Evolutionary conservation across 92 coral and sea anemone species (phyloP).

Genomic region (Bergia sp.): DNA sequence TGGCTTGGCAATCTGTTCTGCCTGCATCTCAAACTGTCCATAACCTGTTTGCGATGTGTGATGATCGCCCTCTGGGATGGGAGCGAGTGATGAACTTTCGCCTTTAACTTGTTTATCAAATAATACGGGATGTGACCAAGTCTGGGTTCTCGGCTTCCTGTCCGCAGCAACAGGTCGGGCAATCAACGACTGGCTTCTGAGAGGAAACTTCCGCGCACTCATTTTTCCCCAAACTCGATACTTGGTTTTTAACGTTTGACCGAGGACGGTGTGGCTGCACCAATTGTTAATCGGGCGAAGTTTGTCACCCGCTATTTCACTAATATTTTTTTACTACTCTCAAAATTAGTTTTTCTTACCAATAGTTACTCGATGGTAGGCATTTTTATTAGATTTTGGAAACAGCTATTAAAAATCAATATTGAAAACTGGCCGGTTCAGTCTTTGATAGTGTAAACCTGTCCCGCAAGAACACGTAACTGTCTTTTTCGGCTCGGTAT

Average conservation of each 20-base stretch:
- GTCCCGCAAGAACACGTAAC: not conserved
- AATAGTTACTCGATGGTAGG: not conserved
- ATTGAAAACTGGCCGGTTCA: not conserved
- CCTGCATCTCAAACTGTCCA: not conserved
- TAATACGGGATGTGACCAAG: constrained; percentile 15
- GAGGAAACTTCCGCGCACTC: constrained; percentile 13
- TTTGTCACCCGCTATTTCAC: not conserved
- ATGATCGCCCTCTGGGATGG: constrained; percentile 25
- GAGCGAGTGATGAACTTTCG: constrained; percentile 24
- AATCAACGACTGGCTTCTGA: constrained; percentile 23
- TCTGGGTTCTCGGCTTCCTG: constrained; percentile 15
- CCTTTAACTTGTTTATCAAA: not conserved
- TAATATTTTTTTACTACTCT: no score
- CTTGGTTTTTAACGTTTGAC: not conserved
- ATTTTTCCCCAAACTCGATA: not conserved
- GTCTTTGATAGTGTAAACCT: not conserved
- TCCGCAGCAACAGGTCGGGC: not conserved
- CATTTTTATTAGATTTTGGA: no score
- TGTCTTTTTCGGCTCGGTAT: not conserved
- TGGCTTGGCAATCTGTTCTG: constrained; percentile 26
- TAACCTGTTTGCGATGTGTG: not conserved
- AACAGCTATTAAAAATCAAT: not conserved
- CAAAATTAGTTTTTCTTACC: not conserved
- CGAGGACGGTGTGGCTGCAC: not conserved
- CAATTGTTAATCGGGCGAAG: no score